Evolutionary conservation across 2,113 vertebrate genomes (phyloP).

Genomic region (Mormoops blainvillei): DNA sequence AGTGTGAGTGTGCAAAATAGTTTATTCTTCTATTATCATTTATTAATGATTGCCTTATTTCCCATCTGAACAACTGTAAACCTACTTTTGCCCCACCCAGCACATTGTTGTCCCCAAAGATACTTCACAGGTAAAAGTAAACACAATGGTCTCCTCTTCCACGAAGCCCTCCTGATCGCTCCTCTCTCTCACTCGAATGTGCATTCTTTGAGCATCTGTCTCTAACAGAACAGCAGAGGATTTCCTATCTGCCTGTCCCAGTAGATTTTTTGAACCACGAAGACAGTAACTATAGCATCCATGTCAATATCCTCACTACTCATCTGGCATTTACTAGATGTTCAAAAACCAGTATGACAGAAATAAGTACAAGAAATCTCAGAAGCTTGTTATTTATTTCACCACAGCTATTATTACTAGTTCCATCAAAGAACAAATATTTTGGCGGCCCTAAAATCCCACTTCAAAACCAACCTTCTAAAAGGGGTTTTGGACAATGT

Average conservation of each 20-base stretch:
- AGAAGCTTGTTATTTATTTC: background rate
- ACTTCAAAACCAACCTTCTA: background rate
- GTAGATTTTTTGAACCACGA: background rate
- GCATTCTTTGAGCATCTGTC: background rate
- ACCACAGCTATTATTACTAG: background rate
- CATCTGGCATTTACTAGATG: background rate
- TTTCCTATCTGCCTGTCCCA: background rate
- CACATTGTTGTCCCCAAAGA: background rate
- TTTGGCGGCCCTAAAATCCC: background rate
- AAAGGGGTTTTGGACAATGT: background rate
- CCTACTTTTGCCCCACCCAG: background rate
- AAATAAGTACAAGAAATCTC: background rate
- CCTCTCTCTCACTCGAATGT: background rate
- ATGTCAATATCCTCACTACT: background rate
- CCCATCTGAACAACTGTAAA: background rate
- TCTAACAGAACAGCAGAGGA: background rate
- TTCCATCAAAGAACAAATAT: background rate
- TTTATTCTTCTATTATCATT: background rate
- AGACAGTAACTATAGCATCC: background rate
- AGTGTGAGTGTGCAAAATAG: background rate
- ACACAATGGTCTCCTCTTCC: background rate
- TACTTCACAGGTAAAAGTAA: background rate
- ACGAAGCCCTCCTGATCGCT: background rate
- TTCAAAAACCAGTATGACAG: background rate
- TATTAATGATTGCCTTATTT: background rate